phyloP scores from a whole-genome alignment of 2,797 vertebrate genomes.

The Brachyrhaphis roseni region DNA sequence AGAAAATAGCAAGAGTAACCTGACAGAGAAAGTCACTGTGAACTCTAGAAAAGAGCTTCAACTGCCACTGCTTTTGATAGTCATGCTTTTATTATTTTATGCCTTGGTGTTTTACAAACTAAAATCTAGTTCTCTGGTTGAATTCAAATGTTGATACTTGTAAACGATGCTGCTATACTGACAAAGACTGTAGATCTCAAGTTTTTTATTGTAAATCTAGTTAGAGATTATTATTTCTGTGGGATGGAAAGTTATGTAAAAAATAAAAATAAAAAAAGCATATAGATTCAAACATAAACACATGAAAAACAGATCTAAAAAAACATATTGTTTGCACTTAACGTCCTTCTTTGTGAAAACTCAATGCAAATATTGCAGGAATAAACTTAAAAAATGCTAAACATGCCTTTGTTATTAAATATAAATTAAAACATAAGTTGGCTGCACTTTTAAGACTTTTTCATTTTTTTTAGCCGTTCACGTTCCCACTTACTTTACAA shows the following conservation, averaged over 20 bases:
- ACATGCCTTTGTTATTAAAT: not conserved
- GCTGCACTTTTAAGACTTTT: not conserved
- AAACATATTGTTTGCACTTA: not conserved
- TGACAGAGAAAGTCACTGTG: no score
- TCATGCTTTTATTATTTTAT: no score
- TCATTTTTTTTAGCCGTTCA: not conserved
- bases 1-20: no score
- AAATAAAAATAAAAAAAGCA: not conserved
- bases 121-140: no score
- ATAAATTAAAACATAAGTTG: not conserved
- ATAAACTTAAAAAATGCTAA: not conserved
- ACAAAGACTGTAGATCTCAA: no score
- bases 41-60: no score
- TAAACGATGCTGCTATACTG: no score
- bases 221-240: not conserved
- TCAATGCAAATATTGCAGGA: not conserved
- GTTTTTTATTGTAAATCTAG: no score
- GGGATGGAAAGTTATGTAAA: not conserved
- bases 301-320: not conserved
- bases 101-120: no score
- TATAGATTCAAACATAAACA: not conserved
- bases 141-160: no score
- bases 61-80: no score
- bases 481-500: constrained; percentile 87
- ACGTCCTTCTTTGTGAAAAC: not conserved